Conservation (phyloP, 1,140 invertebrate species). For the Magallana ariakensis region DNA sequence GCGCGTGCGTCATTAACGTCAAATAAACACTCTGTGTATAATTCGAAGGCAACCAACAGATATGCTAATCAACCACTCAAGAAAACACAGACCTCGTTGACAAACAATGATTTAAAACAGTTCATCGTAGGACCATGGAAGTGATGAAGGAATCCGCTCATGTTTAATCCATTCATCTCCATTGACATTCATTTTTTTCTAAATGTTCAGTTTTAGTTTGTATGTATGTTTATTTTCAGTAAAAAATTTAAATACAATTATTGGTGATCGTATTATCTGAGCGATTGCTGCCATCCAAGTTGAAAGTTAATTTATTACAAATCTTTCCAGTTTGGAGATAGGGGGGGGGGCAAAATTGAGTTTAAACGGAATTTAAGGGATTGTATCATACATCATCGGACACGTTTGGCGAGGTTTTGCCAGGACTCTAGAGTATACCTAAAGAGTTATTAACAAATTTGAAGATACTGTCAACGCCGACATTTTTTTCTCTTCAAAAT, state of each 20-base stretch:
- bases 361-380: no score
- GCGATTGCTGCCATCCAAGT: not conserved
- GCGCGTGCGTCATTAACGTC: not conserved
- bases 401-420: no score
- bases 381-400: no score
- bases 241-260: not conserved
- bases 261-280: not conserved
- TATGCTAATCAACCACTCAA: not conserved
- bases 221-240: not conserved
- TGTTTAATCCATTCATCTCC: not conserved
- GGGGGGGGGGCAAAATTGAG: no score
- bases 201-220: not conserved
- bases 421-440: no score
- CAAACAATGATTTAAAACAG: not conserved
- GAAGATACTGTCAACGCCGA: no score
- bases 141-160: not conserved
- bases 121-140: conserved; percentile 27
- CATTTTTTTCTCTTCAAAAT: no score
- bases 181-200: no score
- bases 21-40: not conserved
- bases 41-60: not conserved
- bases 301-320: not conserved
- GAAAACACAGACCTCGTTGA: not conserved
- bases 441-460: no score
- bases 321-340: not conserved